Percentiles rank a stretch among this genome's conserved stretches.
phyloP scores from a whole-genome alignment of 2,113 vertebrate species.

The Muntiacus muntjak region DNA sequence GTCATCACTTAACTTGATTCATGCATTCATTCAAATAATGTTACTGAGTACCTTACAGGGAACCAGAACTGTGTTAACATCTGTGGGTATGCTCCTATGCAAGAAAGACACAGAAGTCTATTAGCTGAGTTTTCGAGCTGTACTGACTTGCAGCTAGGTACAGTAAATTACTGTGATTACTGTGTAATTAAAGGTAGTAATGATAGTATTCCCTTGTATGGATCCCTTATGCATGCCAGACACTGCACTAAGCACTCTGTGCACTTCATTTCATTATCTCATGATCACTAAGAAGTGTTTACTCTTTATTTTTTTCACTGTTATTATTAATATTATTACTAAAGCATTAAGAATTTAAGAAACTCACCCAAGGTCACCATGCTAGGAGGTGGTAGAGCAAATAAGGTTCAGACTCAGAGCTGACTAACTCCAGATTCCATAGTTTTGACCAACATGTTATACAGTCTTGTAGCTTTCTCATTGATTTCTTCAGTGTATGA shows the following conservation, averaged over 20 bases:
- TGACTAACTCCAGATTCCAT: not conserved
- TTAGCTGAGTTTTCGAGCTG: accelerated
- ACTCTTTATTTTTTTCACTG: not conserved
- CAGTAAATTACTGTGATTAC: too few species aligned
- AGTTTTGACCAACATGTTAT: accelerated
- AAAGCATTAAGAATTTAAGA: not conserved
- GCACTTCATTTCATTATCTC: not conserved
- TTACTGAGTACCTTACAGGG: not conserved
- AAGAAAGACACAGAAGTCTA: accelerated
- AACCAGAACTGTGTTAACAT: not conserved
- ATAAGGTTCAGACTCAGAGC: not conserved
- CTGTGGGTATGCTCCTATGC: not conserved
- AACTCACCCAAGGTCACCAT: not conserved
- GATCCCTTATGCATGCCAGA: not conserved
- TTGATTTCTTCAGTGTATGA: not conserved
- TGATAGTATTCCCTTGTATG: accelerated
- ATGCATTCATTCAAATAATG: not conserved
- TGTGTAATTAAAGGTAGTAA: not conserved
- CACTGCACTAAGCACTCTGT: accelerated
- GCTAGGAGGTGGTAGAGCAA: not conserved
- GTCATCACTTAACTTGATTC: not conserved
- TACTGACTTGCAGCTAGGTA: not conserved
- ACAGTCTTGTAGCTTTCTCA: not conserved
- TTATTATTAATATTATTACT: not conserved
- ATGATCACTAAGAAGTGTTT: not conserved